phyloP scores from a whole-genome alignment of 2,797 vertebrate species.

The Nyctalus aviator region DNA sequence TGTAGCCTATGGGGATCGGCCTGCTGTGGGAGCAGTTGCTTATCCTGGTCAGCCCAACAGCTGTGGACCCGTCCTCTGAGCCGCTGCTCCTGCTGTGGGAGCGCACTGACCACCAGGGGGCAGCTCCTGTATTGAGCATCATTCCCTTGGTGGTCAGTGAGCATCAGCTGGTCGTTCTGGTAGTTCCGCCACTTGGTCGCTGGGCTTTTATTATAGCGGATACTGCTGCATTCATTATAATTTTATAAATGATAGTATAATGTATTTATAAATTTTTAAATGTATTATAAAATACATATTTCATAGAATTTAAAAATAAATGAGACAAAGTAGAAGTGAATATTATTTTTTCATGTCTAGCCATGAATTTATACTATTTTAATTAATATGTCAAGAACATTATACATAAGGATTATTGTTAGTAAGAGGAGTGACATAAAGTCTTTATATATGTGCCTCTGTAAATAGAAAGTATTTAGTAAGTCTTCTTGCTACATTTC shows the following conservation, averaged over 20 bases:
- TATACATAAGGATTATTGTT: not conserved
- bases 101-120: no score
- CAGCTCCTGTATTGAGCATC: no score
- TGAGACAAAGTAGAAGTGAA: not conserved
- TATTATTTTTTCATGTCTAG: not conserved
- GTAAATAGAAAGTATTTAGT: not conserved
- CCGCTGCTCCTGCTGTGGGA: no score
- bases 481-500: not conserved
- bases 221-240: not conserved
- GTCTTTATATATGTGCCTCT: not conserved
- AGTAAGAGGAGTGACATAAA: not conserved
- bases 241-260: not conserved
- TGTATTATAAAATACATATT: not conserved
- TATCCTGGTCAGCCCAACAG: no score
- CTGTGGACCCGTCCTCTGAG: no score
- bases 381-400: not conserved
- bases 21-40: no score
- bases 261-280: not conserved
- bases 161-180: no score
- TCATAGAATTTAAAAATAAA: constrained; percentile 13
- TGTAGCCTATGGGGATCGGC: no score
- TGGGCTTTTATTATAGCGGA: no score
- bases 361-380: not conserved
- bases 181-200: no score
- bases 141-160: no score